Evolutionary conservation across 2,797 vertebrate genomes (phyloP), one percentile per base, ranked within the genome.

Genomic region (Setipinna tenuifilis): DNA sequence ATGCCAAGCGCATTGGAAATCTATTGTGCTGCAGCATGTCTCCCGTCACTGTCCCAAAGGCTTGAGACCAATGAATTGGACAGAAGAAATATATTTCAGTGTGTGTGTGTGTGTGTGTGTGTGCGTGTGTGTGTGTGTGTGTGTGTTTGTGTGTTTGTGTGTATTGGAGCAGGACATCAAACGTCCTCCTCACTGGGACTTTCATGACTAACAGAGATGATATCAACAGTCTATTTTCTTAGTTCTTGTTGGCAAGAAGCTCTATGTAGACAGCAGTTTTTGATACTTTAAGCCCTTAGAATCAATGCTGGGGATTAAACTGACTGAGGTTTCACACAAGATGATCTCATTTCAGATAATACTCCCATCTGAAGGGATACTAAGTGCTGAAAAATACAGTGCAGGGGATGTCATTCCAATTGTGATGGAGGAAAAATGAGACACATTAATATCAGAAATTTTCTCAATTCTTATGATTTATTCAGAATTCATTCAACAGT

Each of bases 341-440:
- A 44, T 44, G 71, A 78, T 78, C 71, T 44, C 19, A 41, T 78
- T 78, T 9, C 35, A 78, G 71, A 78, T 78, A 78, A 21, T 21
- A 31, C 19, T 17, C 19, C 16, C 7, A 0, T 78, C 31, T 10
- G 71, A 44, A 21, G 71, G 71, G n/a, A 23, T n/a, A 65, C 21
- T 11, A 65, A 65, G 61, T 65, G n/a, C n/a, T 65, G 25, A 65
- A 65, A 65, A 65, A 65, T 14, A 35, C 17, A 78, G 71, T 44
- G 5, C 71, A 78, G 35, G 7, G 5, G 2, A 41, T 75, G 35
- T 6, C 71, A 78, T 21, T 21, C 19, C 35, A 78, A 44, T 44
- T 41, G 31, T 9, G 17, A 78, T 41, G 28, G 35, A 59, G 17
- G 5, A n/a, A 59, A 59, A 21, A 59, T 59, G 4, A 59, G 19